phyloP scores from a whole-genome alignment of 2,888 invertebrate species.

The Hyposoter dolosus region DNA sequence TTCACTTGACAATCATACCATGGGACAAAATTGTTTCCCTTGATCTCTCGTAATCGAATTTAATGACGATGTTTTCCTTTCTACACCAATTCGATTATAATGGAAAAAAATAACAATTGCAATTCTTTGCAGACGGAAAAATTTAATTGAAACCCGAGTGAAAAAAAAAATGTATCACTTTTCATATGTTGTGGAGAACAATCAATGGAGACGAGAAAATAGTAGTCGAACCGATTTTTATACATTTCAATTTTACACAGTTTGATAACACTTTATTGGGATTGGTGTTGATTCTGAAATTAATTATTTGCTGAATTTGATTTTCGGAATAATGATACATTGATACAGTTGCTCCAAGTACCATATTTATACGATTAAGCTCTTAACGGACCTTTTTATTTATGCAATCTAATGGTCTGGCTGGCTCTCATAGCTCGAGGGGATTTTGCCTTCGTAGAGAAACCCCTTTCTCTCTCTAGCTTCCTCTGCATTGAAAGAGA shows the following conservation, averaged over 20 bases:
- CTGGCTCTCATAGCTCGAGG: constrained; percentile 25
- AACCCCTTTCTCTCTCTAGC: constrained; percentile 12
- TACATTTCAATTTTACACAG: neutral
- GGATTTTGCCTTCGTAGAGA: constrained; percentile 19
- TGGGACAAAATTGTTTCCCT: constrained; percentile 11
- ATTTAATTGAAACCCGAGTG: neutral
- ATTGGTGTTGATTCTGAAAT: neutral
- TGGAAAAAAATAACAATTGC: neutral
- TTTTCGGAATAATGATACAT: neutral
- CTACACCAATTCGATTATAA: neutral
- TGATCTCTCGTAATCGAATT: constrained; percentile 22
- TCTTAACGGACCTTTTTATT: constrained; percentile 18
- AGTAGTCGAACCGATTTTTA: neutral
- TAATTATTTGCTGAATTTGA: neutral
- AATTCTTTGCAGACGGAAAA: neutral
- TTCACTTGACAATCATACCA: constrained; percentile 40
- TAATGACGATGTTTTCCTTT: constrained; percentile 3
- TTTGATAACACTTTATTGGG: neutral
- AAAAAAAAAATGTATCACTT: neutral
- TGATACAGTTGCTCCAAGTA: neutral
- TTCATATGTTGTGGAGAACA: neutral
- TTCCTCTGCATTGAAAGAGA: neutral
- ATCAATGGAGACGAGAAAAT: neutral
- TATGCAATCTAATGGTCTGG: constrained; percentile 59
- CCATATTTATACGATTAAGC: neutral